Base-by-base conservation (phyloP, 1,140 invertebrate species). In the Cecropterus lyciades region DNA sequence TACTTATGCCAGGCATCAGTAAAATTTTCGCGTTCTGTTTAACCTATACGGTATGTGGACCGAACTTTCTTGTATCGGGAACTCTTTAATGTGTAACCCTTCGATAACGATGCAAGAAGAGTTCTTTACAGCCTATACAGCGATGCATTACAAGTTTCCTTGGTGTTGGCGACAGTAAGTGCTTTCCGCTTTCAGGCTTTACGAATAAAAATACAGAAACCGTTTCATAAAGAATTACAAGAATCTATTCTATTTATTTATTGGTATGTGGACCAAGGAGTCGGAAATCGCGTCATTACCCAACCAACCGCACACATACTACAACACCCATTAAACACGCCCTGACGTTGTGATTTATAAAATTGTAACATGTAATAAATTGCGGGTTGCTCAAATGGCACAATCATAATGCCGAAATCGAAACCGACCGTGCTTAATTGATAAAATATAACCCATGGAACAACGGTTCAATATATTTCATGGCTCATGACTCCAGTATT, bases 381-480 rank as follows among this genome's bases (percentile, higher is more conserved):
- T 81, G 75, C 65, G 75, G 83, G 66, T 79, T 74, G 70, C 73
- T 80, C 74, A 80, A 88, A 87, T 82, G 78, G 70, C 73, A 57
- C 80, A 9, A 67, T 59, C 55, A 64, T 82, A 85, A 89, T 79
- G 75, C 72, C 62, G 69, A 82, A 87, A 84, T 84, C 72, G 79
- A 87, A 88, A 82, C 80, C 79, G 67, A 87, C 79, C 87, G 78
- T 87, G 72, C 68, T 79, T 84, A 89, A 89, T 86, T 87, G 80
- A 87, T 92, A 86, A 92, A 89, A 85, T 90, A 92, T 89, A 82
- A 82, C 77, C 73, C 77, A 83, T 79, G 69, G 75, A 77, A 82
- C 75, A 76, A 78, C 77, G 75, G 77, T 87, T 84, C 85, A 84
- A 85, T 88, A 88, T 83, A 87, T 88, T 89, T 89, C 81, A 91